These are phyloP conservation scores for Apostichopus parvimensis DNA, from an alignment of 35 echinoderm and acorn worm genomes.

Conservation along the genomic window DNA sequence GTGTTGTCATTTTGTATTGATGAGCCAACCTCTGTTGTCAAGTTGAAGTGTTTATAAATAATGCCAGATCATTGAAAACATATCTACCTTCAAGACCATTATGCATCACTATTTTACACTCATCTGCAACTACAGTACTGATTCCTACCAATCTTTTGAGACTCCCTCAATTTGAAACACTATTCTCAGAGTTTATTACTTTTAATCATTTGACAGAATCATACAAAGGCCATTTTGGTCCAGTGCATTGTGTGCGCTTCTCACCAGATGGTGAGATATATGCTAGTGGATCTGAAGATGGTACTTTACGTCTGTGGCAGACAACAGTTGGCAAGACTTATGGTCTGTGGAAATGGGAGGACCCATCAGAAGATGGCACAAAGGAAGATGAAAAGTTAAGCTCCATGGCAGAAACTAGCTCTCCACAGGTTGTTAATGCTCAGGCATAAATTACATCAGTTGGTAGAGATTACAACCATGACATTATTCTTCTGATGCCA, in stretches of 20 bases:
- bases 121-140: too few relatives aligned
- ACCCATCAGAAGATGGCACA: constrained; percentile 19
- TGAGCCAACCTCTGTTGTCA: not conserved
- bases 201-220: constrained; percentile 58
- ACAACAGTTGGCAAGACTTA: constrained; percentile 87
- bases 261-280: constrained; percentile 95
- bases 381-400: not conserved
- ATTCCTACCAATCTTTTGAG: too few relatives aligned
- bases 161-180: too few relatives aligned
- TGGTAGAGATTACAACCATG: not conserved
- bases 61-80: too few relatives aligned
- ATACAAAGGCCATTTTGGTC: constrained; percentile 97
- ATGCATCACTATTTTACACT: too few relatives aligned
- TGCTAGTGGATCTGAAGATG: constrained; percentile 97
- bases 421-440: constrained; percentile 49
- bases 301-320: constrained; percentile 92
- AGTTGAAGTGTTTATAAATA: not conserved
- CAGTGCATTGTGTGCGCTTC: constrained; percentile 94
- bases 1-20: too few relatives aligned
- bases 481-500: too few relatives aligned
- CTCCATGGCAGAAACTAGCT: not conserved
- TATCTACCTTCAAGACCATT: not conserved
- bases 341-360: constrained; percentile 89
- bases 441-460: constrained; percentile 14
- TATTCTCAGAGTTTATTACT: not conserved